Evolutionary conservation across 2,888 invertebrate genomes (phyloP).

Genomic region (Anarsia innoxiella): DNA sequence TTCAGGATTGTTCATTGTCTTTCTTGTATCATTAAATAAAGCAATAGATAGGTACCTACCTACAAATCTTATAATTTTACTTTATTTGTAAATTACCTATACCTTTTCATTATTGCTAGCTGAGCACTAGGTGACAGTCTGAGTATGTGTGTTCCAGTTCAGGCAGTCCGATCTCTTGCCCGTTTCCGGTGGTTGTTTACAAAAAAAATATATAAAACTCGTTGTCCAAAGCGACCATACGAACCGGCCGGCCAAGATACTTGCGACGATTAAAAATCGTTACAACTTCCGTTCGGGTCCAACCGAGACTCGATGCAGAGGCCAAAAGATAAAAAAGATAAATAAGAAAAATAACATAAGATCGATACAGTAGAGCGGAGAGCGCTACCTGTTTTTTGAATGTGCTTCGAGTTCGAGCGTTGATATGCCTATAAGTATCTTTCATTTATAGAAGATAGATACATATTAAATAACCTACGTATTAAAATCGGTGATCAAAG

Average conservation of each 20-base stretch:
- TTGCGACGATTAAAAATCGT: slow-evolving; percentile 73
- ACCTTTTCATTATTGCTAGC: slow-evolving; percentile 60
- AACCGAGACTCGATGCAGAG: slow-evolving; percentile 54
- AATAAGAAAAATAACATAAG: slow-evolving; percentile 70
- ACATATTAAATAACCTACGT: too few species aligned
- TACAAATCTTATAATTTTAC: too few species aligned
- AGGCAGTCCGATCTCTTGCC: slow-evolving; percentile 54
- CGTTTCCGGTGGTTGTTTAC: slow-evolving; percentile 72
- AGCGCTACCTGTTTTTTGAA: slow-evolving; percentile 71
- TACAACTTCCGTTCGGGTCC: slow-evolving; percentile 72
- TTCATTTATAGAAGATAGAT: too few species aligned
- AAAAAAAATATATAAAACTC: slow-evolving; percentile 62
- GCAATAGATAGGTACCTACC: too few species aligned
- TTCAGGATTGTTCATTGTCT: too few species aligned
- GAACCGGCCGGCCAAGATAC: slow-evolving; percentile 63
- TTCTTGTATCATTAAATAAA: too few species aligned
- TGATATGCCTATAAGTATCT: too few species aligned
- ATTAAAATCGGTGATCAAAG: too few species aligned
- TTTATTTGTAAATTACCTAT: slow-evolving; percentile 54
- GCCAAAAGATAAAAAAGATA: slow-evolving; percentile 69
- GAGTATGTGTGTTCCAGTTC: slow-evolving; percentile 70
- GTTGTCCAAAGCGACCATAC: slow-evolving; percentile 53
- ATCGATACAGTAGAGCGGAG: slow-evolving; percentile 69
- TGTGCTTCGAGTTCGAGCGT: slow-evolving; percentile 46
- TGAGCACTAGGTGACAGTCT: slow-evolving; percentile 53